phyloP scores from a whole-genome alignment of 2,797 vertebrate species.

The Psittacula echo region DNA sequence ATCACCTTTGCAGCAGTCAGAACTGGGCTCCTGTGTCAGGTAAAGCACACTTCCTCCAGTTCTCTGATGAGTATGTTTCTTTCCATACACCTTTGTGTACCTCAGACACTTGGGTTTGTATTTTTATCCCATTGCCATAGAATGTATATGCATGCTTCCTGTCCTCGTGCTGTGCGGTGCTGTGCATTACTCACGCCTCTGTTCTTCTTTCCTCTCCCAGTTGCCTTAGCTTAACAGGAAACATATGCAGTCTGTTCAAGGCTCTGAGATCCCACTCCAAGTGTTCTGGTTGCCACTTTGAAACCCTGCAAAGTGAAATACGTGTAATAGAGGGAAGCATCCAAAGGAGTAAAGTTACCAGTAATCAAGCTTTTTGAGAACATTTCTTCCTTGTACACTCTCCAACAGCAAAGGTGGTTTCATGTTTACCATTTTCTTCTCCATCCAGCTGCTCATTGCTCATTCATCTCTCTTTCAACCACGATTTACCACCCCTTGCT shows the following conservation, averaged over 20 bases:
- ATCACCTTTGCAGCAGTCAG: background rate
- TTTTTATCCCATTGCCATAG: background rate
- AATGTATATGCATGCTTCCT: background rate
- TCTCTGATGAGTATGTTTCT: background rate
- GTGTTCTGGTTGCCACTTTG: background rate
- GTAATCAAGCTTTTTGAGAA: background rate
- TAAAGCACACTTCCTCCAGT: background rate
- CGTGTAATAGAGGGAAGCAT: background rate
- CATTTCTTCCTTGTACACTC: background rate
- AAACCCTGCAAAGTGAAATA: background rate
- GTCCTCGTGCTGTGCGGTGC: background rate
- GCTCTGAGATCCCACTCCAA: background rate
- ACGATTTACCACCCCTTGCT: background rate
- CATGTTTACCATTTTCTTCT: background rate
- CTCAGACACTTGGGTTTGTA: background rate
- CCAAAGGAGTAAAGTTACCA: background rate
- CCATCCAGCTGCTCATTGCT: background rate
- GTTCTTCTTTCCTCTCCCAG: background rate
- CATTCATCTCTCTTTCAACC: background rate
- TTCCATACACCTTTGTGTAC: background rate
- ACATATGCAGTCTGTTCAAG: background rate
- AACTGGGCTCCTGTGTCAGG: background rate
- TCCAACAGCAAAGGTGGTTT: background rate
- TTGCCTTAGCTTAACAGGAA: background rate
- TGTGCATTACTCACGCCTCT: background rate